A percentile compares a stretch with the other conserved stretches of the same genome.
Conservation (phyloP, 2,888 invertebrate genomes). For the Melitaea athalia region DNA sequence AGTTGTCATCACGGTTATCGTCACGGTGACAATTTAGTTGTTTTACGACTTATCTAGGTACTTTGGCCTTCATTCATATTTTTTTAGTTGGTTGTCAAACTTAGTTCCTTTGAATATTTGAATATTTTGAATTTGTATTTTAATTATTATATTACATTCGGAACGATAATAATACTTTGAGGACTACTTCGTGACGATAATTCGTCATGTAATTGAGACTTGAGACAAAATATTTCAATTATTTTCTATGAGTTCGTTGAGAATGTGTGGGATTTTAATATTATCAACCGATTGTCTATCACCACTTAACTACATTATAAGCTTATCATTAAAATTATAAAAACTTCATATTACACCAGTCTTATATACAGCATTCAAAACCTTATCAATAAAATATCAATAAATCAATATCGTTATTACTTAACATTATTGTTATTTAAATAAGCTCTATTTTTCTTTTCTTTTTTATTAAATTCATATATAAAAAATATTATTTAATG, state of each 20-base stretch:
- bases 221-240: no score
- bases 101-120: no score
- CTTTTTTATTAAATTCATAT: no score
- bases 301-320: conserved; percentile 2
- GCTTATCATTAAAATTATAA: neutral
- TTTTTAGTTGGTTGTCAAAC: no score
- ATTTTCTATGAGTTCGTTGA: no score
- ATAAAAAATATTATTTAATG: neutral
- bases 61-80: neutral
- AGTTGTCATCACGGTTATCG: no score
- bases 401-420: neutral
- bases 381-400: conserved; percentile 1
- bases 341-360: conserved; percentile 9
- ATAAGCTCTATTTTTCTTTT: neutral
- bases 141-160: no score
- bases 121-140: no score
- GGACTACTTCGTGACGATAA: no score
- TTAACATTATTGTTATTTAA: conserved; percentile 1
- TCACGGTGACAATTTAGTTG: no score
- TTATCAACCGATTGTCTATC: neutral
- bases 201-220: no score
- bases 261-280: neutral
- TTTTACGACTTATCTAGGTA: neutral
- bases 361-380: conserved; percentile 3
- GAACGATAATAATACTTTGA: no score